A percentile compares a stretch with the other conserved stretches of the same genome.
Evolutionary conservation across 2,888 invertebrate genomes (phyloP).

Genomic region (Electrophaes corylata): DNA sequence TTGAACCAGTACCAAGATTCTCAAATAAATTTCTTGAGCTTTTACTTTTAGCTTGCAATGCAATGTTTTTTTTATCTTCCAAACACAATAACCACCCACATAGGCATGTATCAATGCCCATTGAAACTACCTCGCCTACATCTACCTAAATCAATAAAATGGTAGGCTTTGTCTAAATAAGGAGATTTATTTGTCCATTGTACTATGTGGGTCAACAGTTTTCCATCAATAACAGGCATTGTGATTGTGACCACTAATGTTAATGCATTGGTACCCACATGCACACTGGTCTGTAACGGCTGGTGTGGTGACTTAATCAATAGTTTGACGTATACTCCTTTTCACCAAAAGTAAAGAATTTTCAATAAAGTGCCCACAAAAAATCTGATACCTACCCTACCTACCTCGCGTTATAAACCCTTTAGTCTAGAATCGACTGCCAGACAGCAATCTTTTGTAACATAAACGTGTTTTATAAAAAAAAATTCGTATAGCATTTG

Average conservation of each 20-base stretch:
- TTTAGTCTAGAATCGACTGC: no score
- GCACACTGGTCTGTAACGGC: slow-evolving; percentile 23
- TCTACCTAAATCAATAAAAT: slow-evolving; percentile 42
- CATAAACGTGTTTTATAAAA: no score
- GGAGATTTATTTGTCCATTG: slow-evolving; percentile 75
- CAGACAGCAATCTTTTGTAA: no score
- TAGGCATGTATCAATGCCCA: slow-evolving; percentile 41
- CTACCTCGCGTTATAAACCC: no score
- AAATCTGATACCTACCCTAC: no score
- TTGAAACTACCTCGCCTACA: slow-evolving; percentile 47
- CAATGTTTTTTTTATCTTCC: not conserved
- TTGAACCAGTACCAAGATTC: no score
- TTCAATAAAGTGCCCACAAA: not conserved
- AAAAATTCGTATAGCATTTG: no score
- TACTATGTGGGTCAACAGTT: slow-evolving; percentile 72
- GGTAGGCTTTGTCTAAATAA: slow-evolving; percentile 38
- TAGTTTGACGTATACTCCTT: not conserved
- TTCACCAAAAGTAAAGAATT: not conserved
- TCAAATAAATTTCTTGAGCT: no score
- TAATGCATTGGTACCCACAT: slow-evolving; percentile 43
- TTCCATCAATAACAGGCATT: slow-evolving; percentile 60
- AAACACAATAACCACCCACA: slow-evolving; percentile 17
- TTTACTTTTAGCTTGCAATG: no score
- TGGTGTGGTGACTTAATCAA: slow-evolving; percentile 6
- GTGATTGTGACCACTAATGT: slow-evolving; percentile 50